phyloP scores from a whole-genome alignment of 2,797 vertebrate genomes.

The Enteromius mattozi region DNA sequence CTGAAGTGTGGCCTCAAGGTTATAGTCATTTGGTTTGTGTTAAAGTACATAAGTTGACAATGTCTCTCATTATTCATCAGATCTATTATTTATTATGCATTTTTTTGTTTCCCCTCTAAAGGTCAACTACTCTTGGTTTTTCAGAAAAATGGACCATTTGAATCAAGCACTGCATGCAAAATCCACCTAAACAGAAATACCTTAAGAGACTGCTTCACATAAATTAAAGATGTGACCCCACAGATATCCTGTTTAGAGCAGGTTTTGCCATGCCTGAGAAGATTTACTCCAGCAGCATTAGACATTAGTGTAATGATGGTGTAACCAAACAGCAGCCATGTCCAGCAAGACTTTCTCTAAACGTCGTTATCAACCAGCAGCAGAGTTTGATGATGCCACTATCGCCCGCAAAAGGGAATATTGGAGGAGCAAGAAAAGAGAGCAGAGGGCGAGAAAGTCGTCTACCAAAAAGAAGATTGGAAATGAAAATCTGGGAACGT shows the following conservation, averaged over 20 bases:
- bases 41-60: background rate
- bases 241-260: background rate
- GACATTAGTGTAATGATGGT: constrained; percentile 16
- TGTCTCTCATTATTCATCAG: background rate
- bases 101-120: background rate
- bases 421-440: constrained; percentile 82
- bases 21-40: background rate
- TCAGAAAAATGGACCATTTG: background rate
- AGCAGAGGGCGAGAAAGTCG: constrained; percentile 78
- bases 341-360: constrained; percentile 68
- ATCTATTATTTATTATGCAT: background rate
- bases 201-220: background rate
- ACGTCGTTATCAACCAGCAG: constrained; percentile 74
- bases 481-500: constrained; percentile 41
- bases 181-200: background rate
- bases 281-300: background rate
- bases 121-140: background rate
- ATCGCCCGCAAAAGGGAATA: constrained; percentile 81
- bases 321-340: constrained; percentile 61
- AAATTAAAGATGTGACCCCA: constrained; percentile 39
- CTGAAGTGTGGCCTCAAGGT: background rate
- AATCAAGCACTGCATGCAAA: background rate
- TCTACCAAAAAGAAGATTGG: constrained; percentile 49
- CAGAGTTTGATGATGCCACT: constrained; percentile 75
- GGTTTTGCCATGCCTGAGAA: background rate